Evolutionary conservation across 1,140 invertebrate species (phyloP).

Genomic region (Drosophila fuyamai): DNA sequence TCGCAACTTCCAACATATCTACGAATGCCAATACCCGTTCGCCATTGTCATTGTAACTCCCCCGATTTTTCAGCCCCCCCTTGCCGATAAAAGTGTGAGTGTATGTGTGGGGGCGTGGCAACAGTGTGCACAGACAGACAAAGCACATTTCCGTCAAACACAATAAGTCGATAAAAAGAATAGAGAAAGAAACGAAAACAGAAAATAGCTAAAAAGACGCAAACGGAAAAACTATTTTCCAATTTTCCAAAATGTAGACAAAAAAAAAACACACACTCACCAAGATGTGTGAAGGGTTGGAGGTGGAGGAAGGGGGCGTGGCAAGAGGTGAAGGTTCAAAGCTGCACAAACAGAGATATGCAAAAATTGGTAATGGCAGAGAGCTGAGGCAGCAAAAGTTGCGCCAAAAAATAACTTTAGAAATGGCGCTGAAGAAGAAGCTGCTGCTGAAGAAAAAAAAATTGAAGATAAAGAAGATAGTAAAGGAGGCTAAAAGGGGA

Average conservation of each 20-base stretch:
- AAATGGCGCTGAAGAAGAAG: slow-evolving; percentile 17
- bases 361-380: slow-evolving; percentile 71
- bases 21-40: slow-evolving; percentile 42
- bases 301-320: not conserved
- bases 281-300: slow-evolving; percentile 21
- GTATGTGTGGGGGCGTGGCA: slow-evolving; percentile 7
- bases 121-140: slow-evolving; percentile 33
- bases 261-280: slow-evolving; percentile 6
- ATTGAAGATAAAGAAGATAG: slow-evolving; percentile 38
- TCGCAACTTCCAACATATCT: slow-evolving; percentile 25
- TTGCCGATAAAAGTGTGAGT: slow-evolving; percentile 18
- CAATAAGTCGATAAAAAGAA: slow-evolving; percentile 72
- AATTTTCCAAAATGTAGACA: slow-evolving; percentile 64
- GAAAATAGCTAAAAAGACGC: slow-evolving; percentile 36
- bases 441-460: slow-evolving; percentile 12
- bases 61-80: slow-evolving; percentile 5
- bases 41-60: slow-evolving; percentile 48
- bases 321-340: slow-evolving; percentile 42
- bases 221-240: slow-evolving; percentile 68
- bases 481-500: slow-evolving; percentile 19
- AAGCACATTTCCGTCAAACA: slow-evolving; percentile 70
- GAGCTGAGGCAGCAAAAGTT: slow-evolving; percentile 73
- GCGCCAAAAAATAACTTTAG: slow-evolving; percentile 55
- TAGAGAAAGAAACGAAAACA: slow-evolving; percentile 31
- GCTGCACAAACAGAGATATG: slow-evolving; percentile 75